A percentile compares a stretch with the other conserved stretches of the same genome.
Conservation (phyloP, 2,797 vertebrate species). For the Gastrophryne carolinensis region DNA sequence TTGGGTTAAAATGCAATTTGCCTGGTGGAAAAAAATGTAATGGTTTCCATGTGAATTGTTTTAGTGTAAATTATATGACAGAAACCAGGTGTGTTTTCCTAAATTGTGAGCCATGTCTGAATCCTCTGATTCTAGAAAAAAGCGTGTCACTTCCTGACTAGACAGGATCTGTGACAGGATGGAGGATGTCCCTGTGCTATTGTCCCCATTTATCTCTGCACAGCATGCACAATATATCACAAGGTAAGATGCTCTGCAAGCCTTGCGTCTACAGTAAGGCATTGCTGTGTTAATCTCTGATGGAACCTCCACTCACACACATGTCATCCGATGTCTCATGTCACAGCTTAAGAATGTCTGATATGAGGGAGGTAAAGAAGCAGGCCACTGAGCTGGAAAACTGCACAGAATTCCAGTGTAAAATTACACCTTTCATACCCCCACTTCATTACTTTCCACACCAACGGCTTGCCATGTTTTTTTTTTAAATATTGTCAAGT, state of each 20-base stretch:
- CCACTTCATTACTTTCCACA: no score
- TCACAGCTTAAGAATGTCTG: constrained; percentile 2
- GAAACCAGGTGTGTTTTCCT: not conserved
- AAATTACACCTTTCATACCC: not conserved
- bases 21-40: not conserved
- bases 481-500: constrained; percentile 4
- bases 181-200: constrained; percentile 28
- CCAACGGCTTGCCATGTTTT: not conserved
- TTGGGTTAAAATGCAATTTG: not conserved
- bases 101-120: not conserved
- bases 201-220: constrained; percentile 28
- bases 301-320: not conserved
- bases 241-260: not conserved
- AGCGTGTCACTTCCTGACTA: constrained; percentile 40
- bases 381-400: not conserved
- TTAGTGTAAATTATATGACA: no score
- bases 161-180: constrained; percentile 44
- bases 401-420: not conserved
- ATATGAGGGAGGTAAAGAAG: not conserved
- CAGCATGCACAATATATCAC: constrained; percentile 12
- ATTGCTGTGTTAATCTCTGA: not conserved
- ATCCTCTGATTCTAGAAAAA: not conserved
- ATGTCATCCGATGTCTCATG: not conserved
- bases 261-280: not conserved
- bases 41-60: not conserved